phyloP scores from a whole-genome alignment of 2,113 vertebrate species.

The Python bivittatus region DNA sequence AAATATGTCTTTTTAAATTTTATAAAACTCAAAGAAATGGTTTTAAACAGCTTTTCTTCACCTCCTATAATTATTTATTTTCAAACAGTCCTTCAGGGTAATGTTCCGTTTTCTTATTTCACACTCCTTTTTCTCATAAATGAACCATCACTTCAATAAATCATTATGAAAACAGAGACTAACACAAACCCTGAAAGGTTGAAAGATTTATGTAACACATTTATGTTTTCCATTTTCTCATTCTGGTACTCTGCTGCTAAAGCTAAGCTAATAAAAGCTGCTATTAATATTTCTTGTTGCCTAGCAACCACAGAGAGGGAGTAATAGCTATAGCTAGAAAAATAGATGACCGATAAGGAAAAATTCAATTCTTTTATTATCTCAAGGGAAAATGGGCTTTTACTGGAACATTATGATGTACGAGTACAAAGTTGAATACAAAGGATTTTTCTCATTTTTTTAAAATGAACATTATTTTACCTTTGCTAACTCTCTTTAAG shows the following conservation, averaged over 20 bases:
- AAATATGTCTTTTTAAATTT: slow-evolving; percentile 84
- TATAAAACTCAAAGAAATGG: slow-evolving; percentile 85
- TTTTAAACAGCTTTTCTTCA: slow-evolving; percentile 93
- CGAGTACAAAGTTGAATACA: slow-evolving; percentile 87
- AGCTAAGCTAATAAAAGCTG: slow-evolving; percentile 99
- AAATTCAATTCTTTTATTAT: slow-evolving; percentile 99
- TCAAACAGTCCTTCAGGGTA: slow-evolving; percentile 97
- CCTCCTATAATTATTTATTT: slow-evolving; percentile 98
- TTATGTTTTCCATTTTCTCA: slow-evolving; percentile 99
- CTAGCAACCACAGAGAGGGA: slow-evolving; percentile 96
- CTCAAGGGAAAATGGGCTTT: slow-evolving; percentile 99
- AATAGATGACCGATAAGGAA: slow-evolving; percentile 99
- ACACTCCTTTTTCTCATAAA: slow-evolving; percentile 97
- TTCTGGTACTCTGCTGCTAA: slow-evolving; percentile 99
- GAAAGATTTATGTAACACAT: slow-evolving; percentile 99
- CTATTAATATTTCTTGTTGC: slow-evolving; percentile 99
- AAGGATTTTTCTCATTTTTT: slow-evolving; percentile 80
- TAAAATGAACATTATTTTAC: slow-evolving; percentile 77
- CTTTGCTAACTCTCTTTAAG: slow-evolving; percentile 70
- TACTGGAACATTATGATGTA: slow-evolving; percentile 97
- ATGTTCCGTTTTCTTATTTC: slow-evolving; percentile 98
- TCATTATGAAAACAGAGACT: slow-evolving; percentile 99
- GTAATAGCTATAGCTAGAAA: slow-evolving; percentile 99
- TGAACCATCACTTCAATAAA: slow-evolving; percentile 98
- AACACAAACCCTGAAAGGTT: slow-evolving; percentile 95